These are phyloP conservation scores for Bettongia penicillata DNA, from an alignment of 2,113 vertebrate species.

Conservation along the genomic window DNA sequence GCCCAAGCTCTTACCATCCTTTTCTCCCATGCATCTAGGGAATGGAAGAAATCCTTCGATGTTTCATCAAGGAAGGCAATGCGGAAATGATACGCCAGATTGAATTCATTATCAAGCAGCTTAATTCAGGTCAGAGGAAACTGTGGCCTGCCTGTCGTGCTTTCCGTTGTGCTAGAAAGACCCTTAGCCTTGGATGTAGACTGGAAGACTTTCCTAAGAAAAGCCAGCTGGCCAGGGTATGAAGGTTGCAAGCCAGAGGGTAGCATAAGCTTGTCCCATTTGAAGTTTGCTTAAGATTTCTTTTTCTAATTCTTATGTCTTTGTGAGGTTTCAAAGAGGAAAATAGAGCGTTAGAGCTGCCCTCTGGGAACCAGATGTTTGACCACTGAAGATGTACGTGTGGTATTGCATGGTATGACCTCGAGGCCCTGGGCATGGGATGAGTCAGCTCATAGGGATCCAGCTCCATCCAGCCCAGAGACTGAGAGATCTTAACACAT, in stretches of 20 bases:
- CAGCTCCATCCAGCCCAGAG: neutral
- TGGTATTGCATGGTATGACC: too few species aligned
- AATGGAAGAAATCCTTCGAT: conserved; percentile 94
- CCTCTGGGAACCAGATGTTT: neutral
- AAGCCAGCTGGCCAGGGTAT: neutral
- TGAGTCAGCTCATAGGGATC: too few species aligned
- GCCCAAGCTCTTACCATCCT: conserved; percentile 45
- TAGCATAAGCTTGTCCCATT: neutral
- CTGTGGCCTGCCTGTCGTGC: conserved; percentile 28
- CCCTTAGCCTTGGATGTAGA: neutral
- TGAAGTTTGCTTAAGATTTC: neutral
- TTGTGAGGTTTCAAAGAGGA: conserved; percentile 1
- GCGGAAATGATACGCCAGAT: conserved; percentile 93
- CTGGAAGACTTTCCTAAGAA: neutral
- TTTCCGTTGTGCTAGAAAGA: conserved; percentile 41
- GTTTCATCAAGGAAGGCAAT: conserved; percentile 93
- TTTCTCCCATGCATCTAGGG: conserved; percentile 85
- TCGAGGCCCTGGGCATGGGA: neutral
- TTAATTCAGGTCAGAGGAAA: conserved; percentile 90
- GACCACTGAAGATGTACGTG: too few species aligned
- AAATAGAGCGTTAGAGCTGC: neutral
- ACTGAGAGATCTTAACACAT: neutral
- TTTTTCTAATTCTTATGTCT: neutral
- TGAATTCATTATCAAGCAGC: conserved; percentile 94
- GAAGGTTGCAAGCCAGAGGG: neutral